A percentile compares a stretch with the other conserved stretches of the same genome.
These are phyloP conservation scores for Perccottus glenii DNA, from an alignment of 2,113 vertebrate genomes.

Conservation along the genomic window DNA sequence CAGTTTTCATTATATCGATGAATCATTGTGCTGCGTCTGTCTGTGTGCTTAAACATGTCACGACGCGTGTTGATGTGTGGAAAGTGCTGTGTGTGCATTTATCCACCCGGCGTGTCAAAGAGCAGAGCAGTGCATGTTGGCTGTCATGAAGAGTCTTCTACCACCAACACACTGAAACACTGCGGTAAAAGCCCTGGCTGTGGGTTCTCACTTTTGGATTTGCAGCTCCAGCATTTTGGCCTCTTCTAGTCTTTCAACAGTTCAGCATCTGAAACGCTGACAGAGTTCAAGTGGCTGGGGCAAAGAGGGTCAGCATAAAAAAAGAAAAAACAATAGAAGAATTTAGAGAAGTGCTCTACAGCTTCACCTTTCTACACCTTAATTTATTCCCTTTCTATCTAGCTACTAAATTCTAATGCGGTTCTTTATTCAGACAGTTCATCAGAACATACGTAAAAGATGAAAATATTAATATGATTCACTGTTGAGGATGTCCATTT, in stretches of 20 bases:
- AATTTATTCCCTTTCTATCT: no score
- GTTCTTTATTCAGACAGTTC: background rate
- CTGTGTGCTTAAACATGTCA: constrained; percentile 35
- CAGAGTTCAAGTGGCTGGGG: constrained; percentile 35
- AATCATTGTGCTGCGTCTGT: constrained; percentile 27
- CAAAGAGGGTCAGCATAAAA: constrained; percentile 41
- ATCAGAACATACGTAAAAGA: no score
- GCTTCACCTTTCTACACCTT: no score
- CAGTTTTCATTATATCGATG: constrained; percentile 56
- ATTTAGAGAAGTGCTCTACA: background rate
- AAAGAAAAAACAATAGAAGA: constrained; percentile 8
- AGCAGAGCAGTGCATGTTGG: constrained; percentile 10
- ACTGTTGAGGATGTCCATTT: background rate
- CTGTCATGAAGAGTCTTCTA: constrained; percentile 24
- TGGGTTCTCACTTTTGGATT: constrained; percentile 10
- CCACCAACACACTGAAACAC: constrained; percentile 28
- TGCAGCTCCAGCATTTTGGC: constrained; percentile 59
- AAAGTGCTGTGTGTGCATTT: constrained; percentile 58
- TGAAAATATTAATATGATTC: background rate
- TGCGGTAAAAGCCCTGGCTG: constrained; percentile 20
- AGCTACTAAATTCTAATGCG: no score
- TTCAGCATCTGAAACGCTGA: constrained; percentile 68
- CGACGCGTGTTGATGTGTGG: constrained; percentile 29
- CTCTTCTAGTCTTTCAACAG: constrained; percentile 62
- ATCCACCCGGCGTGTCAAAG: constrained; percentile 18